phyloP scores from a whole-genome alignment of 2,797 vertebrate species.

The Xiphorhynchus erythropygius region DNA sequence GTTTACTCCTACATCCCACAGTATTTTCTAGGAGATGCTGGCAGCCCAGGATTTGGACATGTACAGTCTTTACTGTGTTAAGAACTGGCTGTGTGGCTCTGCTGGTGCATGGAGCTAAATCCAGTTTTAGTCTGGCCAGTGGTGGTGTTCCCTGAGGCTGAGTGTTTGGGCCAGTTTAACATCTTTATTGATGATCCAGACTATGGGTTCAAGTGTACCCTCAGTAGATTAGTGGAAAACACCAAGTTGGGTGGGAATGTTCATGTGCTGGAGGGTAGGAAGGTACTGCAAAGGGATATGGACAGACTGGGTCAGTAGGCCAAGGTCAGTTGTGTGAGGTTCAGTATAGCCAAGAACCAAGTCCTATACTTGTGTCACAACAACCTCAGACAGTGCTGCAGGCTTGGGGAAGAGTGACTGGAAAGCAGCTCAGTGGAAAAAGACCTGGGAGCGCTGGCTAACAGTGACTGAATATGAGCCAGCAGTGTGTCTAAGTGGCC shows the following conservation, averaged over 20 bases:
- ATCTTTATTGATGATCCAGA: background rate
- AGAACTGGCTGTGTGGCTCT: background rate
- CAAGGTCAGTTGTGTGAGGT: background rate
- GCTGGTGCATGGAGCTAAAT: background rate
- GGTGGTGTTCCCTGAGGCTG: background rate
- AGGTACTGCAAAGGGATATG: background rate
- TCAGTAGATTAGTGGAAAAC: background rate
- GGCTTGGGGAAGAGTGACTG: background rate
- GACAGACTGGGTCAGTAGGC: background rate
- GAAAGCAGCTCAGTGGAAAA: background rate
- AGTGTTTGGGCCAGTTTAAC: background rate
- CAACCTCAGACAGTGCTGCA: background rate
- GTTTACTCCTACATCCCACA: no score
- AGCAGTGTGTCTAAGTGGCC: background rate
- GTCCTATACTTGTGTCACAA: background rate
- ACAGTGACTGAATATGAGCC: background rate
- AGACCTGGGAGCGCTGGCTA: rapidly evolving
- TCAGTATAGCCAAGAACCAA: background rate
- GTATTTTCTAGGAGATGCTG: background rate
- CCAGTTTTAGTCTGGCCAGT: background rate
- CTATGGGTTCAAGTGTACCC: background rate
- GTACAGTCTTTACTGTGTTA: background rate
- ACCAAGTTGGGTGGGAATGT: no score
- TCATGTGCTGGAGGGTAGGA: background rate
- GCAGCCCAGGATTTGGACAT: background rate